These are phyloP conservation scores for Euura lappo DNA, from an alignment of 1,140 invertebrate genomes.

Conservation along the genomic window DNA sequence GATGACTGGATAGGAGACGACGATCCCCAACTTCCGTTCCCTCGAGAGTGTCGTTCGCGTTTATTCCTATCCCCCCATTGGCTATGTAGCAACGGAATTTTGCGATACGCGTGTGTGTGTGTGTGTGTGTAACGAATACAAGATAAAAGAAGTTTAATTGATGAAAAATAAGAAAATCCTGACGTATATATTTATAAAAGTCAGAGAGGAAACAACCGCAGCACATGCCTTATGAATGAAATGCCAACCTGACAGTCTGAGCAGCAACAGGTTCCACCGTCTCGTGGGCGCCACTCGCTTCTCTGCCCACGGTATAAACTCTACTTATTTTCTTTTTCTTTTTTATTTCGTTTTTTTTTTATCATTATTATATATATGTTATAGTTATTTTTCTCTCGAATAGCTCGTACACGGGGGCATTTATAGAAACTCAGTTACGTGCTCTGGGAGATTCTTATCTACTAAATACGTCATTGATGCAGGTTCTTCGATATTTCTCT, in stretches of 20 bases:
- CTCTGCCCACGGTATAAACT: slow-evolving; percentile 38
- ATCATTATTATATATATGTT: neutral
- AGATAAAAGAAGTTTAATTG: no score
- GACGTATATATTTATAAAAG: neutral
- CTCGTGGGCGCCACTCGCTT: slow-evolving; percentile 53
- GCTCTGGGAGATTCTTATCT: no score
- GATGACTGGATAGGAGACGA: no score
- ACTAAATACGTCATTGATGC: no score
- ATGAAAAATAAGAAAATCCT: no score
- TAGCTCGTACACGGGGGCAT: no score
- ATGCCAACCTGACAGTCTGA: neutral
- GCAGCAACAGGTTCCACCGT: slow-evolving; percentile 48
- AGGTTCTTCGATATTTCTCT: no score
- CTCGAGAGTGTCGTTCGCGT: neutral
- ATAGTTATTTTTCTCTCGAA: neutral
- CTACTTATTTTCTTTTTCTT: slow-evolving; percentile 25
- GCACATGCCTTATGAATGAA: neutral
- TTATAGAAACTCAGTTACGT: no score
- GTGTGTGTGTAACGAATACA: no score
- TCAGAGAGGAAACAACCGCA: neutral
- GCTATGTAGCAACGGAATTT: neutral
- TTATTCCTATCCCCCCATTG: neutral
- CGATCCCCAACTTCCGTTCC: no score
- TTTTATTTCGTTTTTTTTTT: neutral
- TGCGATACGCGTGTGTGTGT: neutral